Evolutionary conservation across 2,888 invertebrate species (phyloP).

Genomic region (Sarcophaga subvicina): DNA sequence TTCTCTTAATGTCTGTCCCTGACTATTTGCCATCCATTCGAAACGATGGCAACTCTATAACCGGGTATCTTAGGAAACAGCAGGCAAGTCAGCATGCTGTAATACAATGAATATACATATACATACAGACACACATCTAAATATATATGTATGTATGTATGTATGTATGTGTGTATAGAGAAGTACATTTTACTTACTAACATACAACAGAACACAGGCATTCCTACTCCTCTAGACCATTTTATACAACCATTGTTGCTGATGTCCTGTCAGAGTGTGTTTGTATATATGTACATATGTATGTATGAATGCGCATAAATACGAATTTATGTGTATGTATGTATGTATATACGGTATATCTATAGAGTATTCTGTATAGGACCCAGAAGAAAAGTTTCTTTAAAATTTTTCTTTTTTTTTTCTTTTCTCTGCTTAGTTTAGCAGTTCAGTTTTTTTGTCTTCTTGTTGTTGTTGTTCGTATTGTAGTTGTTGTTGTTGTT

Average conservation of each 20-base stretch:
- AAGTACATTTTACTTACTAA: no score
- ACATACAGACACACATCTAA: slow-evolving; percentile 31
- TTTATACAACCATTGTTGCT: slow-evolving; percentile 60
- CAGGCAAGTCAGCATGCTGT: slow-evolving; percentile 49
- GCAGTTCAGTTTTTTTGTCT: slow-evolving; percentile 55
- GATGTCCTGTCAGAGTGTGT: slow-evolving; percentile 58
- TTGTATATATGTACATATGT: not conserved
- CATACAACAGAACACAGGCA: no score
- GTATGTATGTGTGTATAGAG: no score
- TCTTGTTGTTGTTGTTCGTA: slow-evolving; percentile 40
- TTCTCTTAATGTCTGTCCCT: no score
- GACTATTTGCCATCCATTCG: no score
- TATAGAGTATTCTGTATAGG: slow-evolving; percentile 52
- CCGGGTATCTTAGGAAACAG: slow-evolving; percentile 48
- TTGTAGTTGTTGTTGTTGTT: slow-evolving; percentile 2
- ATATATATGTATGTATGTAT: not conserved
- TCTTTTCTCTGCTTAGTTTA: slow-evolving; percentile 55
- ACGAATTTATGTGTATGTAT: no score
- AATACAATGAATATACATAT: slow-evolving; percentile 17
- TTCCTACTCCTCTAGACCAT: not conserved
- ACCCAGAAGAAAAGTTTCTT: slow-evolving; percentile 66
- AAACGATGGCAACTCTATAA: not conserved
- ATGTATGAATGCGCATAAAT: not conserved
- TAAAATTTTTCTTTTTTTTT: slow-evolving; percentile 24
- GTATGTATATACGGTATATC: not conserved